These are phyloP conservation scores for Tachystola acroxantha DNA, from an alignment of 2,888 invertebrate species.

Conservation along the genomic window DNA sequence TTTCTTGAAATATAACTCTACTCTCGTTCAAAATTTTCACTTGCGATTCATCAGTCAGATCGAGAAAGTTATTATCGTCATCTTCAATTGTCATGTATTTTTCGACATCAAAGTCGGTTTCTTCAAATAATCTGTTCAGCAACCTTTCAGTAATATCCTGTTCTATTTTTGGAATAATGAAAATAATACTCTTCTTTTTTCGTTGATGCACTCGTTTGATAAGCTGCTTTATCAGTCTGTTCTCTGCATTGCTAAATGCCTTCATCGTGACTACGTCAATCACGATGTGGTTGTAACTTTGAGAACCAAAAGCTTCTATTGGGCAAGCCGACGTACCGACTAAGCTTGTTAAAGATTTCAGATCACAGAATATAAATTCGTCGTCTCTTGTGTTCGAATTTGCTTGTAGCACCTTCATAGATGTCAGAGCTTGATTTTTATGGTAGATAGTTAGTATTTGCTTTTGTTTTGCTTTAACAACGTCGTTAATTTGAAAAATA, in stretches of 20 bases:
- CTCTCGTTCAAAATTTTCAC: not conserved
- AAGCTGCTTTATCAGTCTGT: not conserved
- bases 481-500: no score
- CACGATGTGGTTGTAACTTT: not conserved
- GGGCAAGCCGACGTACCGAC: not conserved
- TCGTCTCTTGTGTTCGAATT: not conserved
- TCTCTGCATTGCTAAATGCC: not conserved
- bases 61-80: not conserved
- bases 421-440: not conserved
- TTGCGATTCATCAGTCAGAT: not conserved
- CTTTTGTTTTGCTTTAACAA: no score
- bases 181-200: not conserved
- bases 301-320: not conserved
- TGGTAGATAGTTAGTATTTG: not conserved
- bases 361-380: not conserved
- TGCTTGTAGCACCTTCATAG: not conserved
- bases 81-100: not conserved
- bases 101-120: not conserved
- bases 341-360: not conserved
- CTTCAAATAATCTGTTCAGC: not conserved
- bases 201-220: not conserved
- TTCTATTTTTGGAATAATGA: not conserved
- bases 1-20: not conserved
- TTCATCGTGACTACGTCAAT: no score
- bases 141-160: not conserved